Conservation (phyloP, 2,888 invertebrate species). For the Volucella zonaria region DNA sequence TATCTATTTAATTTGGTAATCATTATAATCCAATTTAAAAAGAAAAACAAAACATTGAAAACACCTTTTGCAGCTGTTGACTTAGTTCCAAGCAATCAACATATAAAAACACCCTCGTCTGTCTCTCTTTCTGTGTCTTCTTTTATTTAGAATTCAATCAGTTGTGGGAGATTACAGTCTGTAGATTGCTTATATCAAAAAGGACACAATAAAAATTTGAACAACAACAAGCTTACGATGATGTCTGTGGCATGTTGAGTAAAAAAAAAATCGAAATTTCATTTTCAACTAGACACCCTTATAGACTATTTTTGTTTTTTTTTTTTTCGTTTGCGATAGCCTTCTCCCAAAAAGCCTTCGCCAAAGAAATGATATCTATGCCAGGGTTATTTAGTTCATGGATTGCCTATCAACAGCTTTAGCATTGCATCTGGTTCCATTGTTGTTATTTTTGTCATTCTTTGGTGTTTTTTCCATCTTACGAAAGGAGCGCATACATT, state of each 20-base stretch:
- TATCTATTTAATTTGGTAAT: no score
- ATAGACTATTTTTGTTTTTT: slow-evolving; percentile 2
- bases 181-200: slow-evolving; percentile 64
- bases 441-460: slow-evolving; percentile 61
- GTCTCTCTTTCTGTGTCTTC: not conserved
- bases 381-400: slow-evolving; percentile 70
- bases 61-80: slow-evolving; percentile 5
- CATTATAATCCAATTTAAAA: not conserved
- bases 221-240: slow-evolving; percentile 41
- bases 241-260: slow-evolving; percentile 47
- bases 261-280: slow-evolving; percentile 61
- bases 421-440: slow-evolving; percentile 63
- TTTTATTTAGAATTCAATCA: slow-evolving; percentile 31
- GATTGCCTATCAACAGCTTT: slow-evolving; percentile 72
- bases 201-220: slow-evolving; percentile 19
- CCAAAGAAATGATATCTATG: slow-evolving; percentile 68
- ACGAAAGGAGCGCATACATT: slow-evolving; percentile 46
- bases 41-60: not conserved
- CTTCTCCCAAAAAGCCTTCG: slow-evolving; percentile 31
- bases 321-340: slow-evolving; percentile 27
- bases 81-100: slow-evolving; percentile 51
- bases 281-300: slow-evolving; percentile 62
- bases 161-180: slow-evolving; percentile 44
- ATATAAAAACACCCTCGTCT: slow-evolving; percentile 24
- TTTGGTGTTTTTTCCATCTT: slow-evolving; percentile 62